Base-by-base conservation (phyloP, 2,113 vertebrate species). In the Melanerpes aurifrons region DNA sequence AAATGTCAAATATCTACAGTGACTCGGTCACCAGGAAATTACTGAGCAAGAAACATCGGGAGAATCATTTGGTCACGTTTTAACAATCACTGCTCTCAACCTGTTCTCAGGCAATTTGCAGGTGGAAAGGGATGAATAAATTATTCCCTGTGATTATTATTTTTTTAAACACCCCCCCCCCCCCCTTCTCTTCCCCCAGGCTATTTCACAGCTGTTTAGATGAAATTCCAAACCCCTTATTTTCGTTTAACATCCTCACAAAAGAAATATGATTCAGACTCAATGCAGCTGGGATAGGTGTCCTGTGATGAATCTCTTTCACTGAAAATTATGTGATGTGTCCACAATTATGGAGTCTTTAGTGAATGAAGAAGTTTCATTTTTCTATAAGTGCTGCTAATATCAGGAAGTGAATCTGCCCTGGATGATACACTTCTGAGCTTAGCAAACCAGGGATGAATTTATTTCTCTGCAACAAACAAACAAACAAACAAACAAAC, bases 11-110 rank as follows among this genome's bases (percentile, higher is more conserved):
- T 77, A 26, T 7, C 72, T 76, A 2, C 63, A 68, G 62, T 75
- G 82, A 58, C 88, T 74, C 6, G 10, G 79, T 82, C 84, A 93
- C 37, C 79, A 75, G 82, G 87, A 91, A 94, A 94, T 75, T 74
- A 37, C 59, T 8, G 5, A 74, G 82, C 13, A 58, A 86, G 72
- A 72, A 86, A 66, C 66, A 69, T 66, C 86, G 83, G 32, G 45
- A 50, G 90, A 91, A 88, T 77, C 9, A 79, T 87, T 96, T 85
- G 20, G 57, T 64, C 47, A 37, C 2, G 9, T 90, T 93, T 80
- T 53, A 87, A 69, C 61, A 80, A 48, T 62, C 62, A 17, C 72
- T 2, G 2, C 29, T 48, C 20, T 88, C 77, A 83, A 59, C 73
- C 50, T 90, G 79, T 87, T 87, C 68, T 76, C 58, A 28, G 76